Percentiles rank a stretch among this genome's conserved stretches.
Conservation (phyloP, 2,113 vertebrate species). For the Malurus cyaneus region DNA sequence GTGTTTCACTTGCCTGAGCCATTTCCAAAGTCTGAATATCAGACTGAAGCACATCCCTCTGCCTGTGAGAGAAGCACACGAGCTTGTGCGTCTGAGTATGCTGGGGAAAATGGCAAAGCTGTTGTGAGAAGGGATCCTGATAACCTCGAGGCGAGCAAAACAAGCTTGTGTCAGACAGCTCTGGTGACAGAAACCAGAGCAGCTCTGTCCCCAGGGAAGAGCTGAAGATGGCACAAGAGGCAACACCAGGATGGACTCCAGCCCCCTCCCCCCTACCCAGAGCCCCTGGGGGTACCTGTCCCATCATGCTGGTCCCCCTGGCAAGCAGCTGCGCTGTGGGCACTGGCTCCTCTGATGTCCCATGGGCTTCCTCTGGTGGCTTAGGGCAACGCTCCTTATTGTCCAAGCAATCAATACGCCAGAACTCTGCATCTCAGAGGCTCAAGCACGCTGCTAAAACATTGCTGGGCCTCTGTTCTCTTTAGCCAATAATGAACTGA, state of each 20-base stretch:
- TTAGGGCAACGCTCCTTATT: not conserved
- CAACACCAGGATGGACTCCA: not conserved
- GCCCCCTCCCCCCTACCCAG: not conserved
- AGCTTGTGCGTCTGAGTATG: rapidly evolving
- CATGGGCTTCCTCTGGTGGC: not conserved
- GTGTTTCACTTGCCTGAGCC: not conserved
- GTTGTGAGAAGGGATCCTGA: not conserved
- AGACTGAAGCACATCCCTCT: not conserved
- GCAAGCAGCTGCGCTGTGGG: not conserved
- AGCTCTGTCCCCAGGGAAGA: not conserved
- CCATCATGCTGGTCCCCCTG: rapidly evolving
- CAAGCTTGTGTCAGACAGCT: not conserved
- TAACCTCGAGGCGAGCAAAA: not conserved
- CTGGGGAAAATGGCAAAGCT: not conserved
- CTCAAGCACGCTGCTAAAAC: not conserved
- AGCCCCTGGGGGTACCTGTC: not conserved
- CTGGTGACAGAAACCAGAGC: not conserved
- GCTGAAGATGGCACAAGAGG: not conserved
- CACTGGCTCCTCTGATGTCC: not conserved
- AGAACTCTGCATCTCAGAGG: not conserved
- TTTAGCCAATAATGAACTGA: not conserved
- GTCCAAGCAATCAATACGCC: not conserved
- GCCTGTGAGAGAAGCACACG: not conserved
- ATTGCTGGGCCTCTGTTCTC: not conserved
- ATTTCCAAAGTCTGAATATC: not conserved